Percentiles rank a stretch among this genome's conserved stretches.
phyloP scores from a whole-genome alignment of 35 echinoderm and acorn worm species.

The Ophiothrix spiculata region DNA sequence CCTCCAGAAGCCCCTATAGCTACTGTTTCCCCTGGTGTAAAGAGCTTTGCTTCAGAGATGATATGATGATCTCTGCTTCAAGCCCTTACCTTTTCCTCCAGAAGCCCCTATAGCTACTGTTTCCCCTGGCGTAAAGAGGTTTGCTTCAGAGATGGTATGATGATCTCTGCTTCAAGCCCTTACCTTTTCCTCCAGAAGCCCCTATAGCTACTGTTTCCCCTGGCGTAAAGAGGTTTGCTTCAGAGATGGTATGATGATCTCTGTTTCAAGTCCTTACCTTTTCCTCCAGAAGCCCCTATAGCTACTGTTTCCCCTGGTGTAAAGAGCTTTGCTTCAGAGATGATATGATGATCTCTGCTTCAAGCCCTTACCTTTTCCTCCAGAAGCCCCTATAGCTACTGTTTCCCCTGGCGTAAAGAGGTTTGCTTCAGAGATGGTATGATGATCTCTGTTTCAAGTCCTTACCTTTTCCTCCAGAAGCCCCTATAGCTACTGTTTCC shows the following conservation, averaged over 20 bases:
- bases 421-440: conserved; percentile 73
- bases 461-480: conserved; percentile 96
- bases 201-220: conserved; percentile 90
- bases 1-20: conserved; percentile 94
- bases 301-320: conserved; percentile 82
- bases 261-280: conserved; percentile 91
- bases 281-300: conserved; percentile 91
- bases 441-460: conserved; percentile 32
- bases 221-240: conserved; percentile 70
- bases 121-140: conserved; percentile 81
- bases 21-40: conserved; percentile 79
- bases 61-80: conserved; percentile 41
- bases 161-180: conserved; percentile 25
- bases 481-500: conserved; percentile 85
- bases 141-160: conserved; percentile 73
- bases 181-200: conserved; percentile 98
- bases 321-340: conserved; percentile 71
- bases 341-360: conserved; percentile 49
- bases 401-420: conserved; percentile 84
- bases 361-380: conserved; percentile 85
- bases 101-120: conserved; percentile 90
- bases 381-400: conserved; percentile 89
- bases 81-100: conserved; percentile 89
- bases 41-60: conserved; percentile 69
- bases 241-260: conserved; percentile 87